Base-by-base conservation (phyloP, 2,888 invertebrate genomes). In the Deroplatys truncata region DNA sequence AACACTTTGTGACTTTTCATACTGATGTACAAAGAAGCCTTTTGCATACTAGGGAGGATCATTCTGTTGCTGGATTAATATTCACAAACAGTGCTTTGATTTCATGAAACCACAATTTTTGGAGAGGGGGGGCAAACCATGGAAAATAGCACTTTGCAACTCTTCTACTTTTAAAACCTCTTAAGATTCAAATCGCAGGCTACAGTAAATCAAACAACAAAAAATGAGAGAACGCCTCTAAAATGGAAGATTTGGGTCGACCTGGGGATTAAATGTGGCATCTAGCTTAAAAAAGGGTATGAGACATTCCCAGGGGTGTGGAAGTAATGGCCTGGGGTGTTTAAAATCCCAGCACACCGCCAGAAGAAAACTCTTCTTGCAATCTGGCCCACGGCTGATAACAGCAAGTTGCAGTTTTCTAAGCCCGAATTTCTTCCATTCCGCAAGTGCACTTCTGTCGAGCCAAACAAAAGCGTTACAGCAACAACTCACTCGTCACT, bases 361-460 rank as follows among this genome's bases (percentile, higher is more conserved):
- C 56, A 72, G 56, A 72, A 72, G 56, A 72, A 72, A 72, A 72
- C 56, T 72, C 56, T 72, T 82, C 83, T 35, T 10, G n/a, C 83
- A 82, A 87, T 87, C 87, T 87, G 82, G 87, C 87, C 87, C 82
- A 35, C 35, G 87, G 87, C 87, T 72, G 87, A 87, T 87, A 87
- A 83, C 87, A 87, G 35, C 86, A 29, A 28, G 20, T 31, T 82
- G 86, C 56, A 72, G 56, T 72, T 72, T 72, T 72, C 56, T 72
- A 72, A 72, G 56, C 56, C 56, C 56, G 56, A 72, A 72, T 72
- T 72, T 72, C 56, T 72, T 72, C 56, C 56, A 20, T 25, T 72
- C 56, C 56, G 56, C 56, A 25, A 72, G 0, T 72, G 43, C 43
- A 43, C 43, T 43, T 43, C 43, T 13, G 43, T 43, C 43, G 43